Evolutionary conservation across 1,140 invertebrate genomes (phyloP).

Genomic region (Drosophila equinoxialis): DNA sequence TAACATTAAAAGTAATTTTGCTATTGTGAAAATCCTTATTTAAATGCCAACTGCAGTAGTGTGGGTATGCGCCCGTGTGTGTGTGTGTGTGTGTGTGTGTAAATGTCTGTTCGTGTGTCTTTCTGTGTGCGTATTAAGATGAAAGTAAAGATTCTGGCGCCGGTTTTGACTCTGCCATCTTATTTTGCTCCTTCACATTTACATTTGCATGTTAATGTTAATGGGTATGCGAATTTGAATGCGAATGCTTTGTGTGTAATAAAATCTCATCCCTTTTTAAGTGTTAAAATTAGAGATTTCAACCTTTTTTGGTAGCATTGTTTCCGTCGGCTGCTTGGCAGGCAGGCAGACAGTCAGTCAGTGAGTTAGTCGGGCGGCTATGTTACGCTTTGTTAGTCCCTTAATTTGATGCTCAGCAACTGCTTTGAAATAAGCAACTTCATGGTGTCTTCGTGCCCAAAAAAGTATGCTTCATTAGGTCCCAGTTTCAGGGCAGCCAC

Average conservation of each 20-base stretch:
- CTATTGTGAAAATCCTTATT: constrained; percentile 70
- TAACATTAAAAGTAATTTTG: constrained; percentile 75
- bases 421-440: constrained; percentile 43
- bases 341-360: neutral
- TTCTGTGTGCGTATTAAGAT: constrained; percentile 36
- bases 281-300: constrained; percentile 68
- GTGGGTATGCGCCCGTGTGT: constrained; percentile 22
- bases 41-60: constrained; percentile 53
- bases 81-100: neutral
- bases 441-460: neutral
- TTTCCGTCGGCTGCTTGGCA: constrained; percentile 2
- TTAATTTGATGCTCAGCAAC: constrained; percentile 46
- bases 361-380: neutral
- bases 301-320: constrained; percentile 50
- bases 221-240: constrained; percentile 65
- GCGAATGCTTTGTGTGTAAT: constrained; percentile 50
- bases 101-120: neutral
- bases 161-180: constrained; percentile 21
- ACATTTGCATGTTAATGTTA: constrained; percentile 64
- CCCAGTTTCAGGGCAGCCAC: constrained; percentile 27
- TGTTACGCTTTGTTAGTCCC: constrained; percentile 54
- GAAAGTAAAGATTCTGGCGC: constrained; percentile 38
- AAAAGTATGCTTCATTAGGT: constrained; percentile 53
- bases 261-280: constrained; percentile 65
- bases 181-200: constrained; percentile 47